Evolutionary conservation across 1,140 invertebrate species (phyloP).

Genomic region (Drosophila kohkoa): DNA sequence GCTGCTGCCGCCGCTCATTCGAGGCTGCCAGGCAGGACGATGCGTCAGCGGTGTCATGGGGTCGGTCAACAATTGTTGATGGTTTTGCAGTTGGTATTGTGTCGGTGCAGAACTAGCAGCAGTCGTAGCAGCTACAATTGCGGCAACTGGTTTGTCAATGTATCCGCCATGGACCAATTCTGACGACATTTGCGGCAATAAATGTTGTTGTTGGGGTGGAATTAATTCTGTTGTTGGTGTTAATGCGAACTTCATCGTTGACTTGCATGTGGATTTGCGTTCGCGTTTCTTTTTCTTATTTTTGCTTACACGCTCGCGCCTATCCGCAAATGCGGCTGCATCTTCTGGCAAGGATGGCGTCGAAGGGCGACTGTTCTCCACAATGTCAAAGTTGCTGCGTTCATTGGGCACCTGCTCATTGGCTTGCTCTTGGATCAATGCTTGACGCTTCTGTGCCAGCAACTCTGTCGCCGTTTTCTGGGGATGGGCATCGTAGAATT

Average conservation of each 20-base stretch:
- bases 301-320: conserved; percentile 85
- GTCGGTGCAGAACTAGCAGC: conserved; percentile 12
- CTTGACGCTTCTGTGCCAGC: conserved; percentile 90
- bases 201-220: neutral
- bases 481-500: conserved; percentile 93
- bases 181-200: neutral
- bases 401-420: conserved; percentile 85
- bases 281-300: conserved; percentile 88
- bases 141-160: neutral
- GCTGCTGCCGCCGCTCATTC: conserved; percentile 81
- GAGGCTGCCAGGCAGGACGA: conserved; percentile 39
- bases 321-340: conserved; percentile 79
- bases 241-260: conserved; percentile 33
- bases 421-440: conserved; percentile 87
- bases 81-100: conserved; percentile 5
- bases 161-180: neutral
- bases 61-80: neutral
- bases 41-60: conserved; percentile 54
- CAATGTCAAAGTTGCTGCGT: conserved; percentile 87
- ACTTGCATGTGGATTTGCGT: conserved; percentile 85
- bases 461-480: conserved; percentile 89
- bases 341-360: conserved; percentile 86
- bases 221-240: neutral
- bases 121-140: neutral
- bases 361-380: conserved; percentile 87